Base-by-base conservation (phyloP, 2,113 vertebrate species). In the Gobius niger region DNA sequence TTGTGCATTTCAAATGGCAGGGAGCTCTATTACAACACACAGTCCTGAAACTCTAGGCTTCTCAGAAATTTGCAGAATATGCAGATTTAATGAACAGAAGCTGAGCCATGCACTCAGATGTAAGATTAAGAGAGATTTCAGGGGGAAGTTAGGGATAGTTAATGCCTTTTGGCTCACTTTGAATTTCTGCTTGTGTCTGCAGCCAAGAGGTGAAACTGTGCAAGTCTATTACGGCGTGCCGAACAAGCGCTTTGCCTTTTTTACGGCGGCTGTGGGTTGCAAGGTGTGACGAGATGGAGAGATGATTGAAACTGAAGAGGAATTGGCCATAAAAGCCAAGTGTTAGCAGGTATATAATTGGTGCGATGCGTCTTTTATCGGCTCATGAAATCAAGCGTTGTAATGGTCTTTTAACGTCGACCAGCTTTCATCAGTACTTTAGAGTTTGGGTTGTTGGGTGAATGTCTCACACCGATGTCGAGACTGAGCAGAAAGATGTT, bases 211-310 rank as follows among this genome's bases (percentile, higher is more conserved):
- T 77, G 75, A 78, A 82, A 68, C 71, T 50, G 34, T 63, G 57
- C 19, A 56, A 81, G 73, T 82, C 67, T n/a, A 76, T 75, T 77
- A 81, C 73, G 78, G 78, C 56, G 47, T 18, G 52, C 54, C 40
- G 63, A 72, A 82, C 51, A 70, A 67, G 59, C 14, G 4, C 16
- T 85, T 75, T 82, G 78, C 79, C 78, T 84, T 77, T 77, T 82
- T 83, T 73, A 82, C 67, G 77, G 67, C 44, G 44, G 52, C 67
- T 53, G 44, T 59, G 74, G 68, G 63, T 65, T 63, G 56, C 34
- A 11, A 47, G 75, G 70, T 75, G 41, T 67, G 64, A 44, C 18
- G n/a, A 70, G 40, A 44, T 69, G 65, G 65, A 63, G 56, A 66
- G 64, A 68, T 42, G 57, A 60, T 57, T 70, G 76, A 80, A 76